Evolutionary conservation across 2,113 vertebrate genomes (phyloP).

Genomic region (Barbus barbus): DNA sequence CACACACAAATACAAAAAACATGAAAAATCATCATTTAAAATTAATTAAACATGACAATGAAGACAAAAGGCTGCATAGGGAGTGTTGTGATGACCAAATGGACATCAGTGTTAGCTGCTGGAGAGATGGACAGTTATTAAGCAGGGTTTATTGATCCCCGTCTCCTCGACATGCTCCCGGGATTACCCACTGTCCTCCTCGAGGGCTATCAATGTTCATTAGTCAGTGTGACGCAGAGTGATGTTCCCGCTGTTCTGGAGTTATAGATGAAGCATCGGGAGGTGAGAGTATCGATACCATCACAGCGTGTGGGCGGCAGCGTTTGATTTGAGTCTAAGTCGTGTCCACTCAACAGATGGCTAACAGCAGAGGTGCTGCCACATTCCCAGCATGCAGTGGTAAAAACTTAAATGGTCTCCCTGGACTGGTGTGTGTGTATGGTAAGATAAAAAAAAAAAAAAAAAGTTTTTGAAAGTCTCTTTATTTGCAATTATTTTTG

Average conservation of each 20-base stretch:
- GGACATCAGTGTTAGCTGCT: conserved; percentile 46
- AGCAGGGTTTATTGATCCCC: conserved; percentile 50
- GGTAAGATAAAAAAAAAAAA: not conserved
- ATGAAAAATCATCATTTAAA: not conserved
- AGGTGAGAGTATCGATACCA: conserved; percentile 50
- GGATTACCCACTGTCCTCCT: conserved; percentile 56
- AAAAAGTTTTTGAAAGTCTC: not conserved
- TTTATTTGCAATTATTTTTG: not conserved
- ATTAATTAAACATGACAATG: not conserved
- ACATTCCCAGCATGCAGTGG: not conserved
- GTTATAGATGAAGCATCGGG: conserved; percentile 46
- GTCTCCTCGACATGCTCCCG: conserved; percentile 47
- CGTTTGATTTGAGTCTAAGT: conserved; percentile 41
- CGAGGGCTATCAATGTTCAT: conserved; percentile 60
- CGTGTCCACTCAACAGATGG: conserved; percentile 43
- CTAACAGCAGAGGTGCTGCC: conserved; percentile 17
- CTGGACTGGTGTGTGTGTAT: not conserved
- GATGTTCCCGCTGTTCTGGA: conserved; percentile 44
- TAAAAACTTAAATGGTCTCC: conserved; percentile 23
- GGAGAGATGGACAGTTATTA: conserved; percentile 57
- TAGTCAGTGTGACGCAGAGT: conserved; percentile 54
- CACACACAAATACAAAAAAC: not conserved
- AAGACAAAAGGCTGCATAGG: not conserved
- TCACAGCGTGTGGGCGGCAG: conserved; percentile 33
- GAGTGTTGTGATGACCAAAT: conserved; percentile 33